These are phyloP conservation scores for Gymnoscelis rufifasciata DNA, from an alignment of 2,888 invertebrate species.

Conservation along the genomic window DNA sequence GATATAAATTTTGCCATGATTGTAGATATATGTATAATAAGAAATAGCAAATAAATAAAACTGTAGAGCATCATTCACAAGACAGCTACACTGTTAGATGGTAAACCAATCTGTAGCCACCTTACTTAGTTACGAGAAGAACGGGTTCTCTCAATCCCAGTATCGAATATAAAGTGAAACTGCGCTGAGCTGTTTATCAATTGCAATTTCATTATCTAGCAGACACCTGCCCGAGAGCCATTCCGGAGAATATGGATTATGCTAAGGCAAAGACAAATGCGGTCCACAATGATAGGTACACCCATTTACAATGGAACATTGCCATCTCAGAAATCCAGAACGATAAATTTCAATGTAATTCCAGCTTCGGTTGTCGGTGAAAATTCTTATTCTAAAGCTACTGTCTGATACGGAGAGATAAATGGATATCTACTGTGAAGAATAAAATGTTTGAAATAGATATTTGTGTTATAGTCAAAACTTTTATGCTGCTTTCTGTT, in stretches of 20 bases:
- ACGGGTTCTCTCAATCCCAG: constrained; percentile 50
- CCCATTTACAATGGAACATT: constrained; percentile 1
- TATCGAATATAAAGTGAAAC: constrained; percentile 68
- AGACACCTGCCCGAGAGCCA: constrained; percentile 45
- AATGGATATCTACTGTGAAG: no score
- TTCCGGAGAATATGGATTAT: constrained; percentile 25
- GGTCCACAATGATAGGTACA: constrained; percentile 11
- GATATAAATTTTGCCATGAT: no score
- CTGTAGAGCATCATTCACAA: not conserved
- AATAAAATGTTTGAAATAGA: no score
- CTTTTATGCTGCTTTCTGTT: no score
- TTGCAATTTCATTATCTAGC: constrained; percentile 67
- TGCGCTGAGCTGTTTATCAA: constrained; percentile 60
- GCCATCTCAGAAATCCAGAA: constrained; percentile 1
- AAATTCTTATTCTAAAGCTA: no score
- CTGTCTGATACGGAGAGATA: no score
- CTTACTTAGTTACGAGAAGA: constrained; percentile 44
- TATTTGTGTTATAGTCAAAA: no score
- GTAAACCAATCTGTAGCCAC: constrained; percentile 1
- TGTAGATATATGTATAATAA: no score
- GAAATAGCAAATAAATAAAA: no score
- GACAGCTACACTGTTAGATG: no score
- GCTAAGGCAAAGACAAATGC: constrained; percentile 26
- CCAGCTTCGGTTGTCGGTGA: not conserved
- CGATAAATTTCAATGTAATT: not conserved